phyloP scores from a whole-genome alignment of 1,140 invertebrate species.

The Brachionus sp. region DNA sequence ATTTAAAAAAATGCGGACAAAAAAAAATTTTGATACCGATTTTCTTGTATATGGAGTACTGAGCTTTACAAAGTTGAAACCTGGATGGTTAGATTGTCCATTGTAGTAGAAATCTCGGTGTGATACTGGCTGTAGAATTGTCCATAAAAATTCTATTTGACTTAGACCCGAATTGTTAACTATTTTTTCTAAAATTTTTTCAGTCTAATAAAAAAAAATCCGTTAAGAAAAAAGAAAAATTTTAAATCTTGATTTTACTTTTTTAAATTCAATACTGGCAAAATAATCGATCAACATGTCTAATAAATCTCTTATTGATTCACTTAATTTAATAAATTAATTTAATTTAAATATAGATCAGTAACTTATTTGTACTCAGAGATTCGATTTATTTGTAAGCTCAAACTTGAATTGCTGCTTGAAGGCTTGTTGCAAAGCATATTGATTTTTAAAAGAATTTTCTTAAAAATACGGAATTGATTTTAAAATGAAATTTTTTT shows the following conservation, averaged over 20 bases:
- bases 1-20: no score
- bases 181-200: background rate
- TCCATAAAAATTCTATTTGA: conserved; percentile 55
- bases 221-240: background rate
- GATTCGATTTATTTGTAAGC: background rate
- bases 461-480: background rate
- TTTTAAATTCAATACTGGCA: background rate
- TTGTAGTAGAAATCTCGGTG: conserved; percentile 58
- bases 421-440: background rate
- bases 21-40: background rate
- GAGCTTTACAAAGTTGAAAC: conserved; percentile 53
- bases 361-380: background rate
- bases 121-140: conserved; percentile 54
- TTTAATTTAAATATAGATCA: background rate
- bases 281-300: background rate
- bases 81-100: conserved; percentile 51
- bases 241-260: background rate
- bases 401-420: background rate
- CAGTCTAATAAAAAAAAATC: background rate
- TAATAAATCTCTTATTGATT: background rate
- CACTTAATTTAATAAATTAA: background rate
- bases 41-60: conserved; percentile 53
- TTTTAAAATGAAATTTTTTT: background rate
- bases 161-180: background rate
- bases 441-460: background rate